Percentiles rank a stretch among this genome's conserved stretches.
Conservation (phyloP, 2,888 invertebrate genomes). For the Rhynchonema sp. region DNA sequence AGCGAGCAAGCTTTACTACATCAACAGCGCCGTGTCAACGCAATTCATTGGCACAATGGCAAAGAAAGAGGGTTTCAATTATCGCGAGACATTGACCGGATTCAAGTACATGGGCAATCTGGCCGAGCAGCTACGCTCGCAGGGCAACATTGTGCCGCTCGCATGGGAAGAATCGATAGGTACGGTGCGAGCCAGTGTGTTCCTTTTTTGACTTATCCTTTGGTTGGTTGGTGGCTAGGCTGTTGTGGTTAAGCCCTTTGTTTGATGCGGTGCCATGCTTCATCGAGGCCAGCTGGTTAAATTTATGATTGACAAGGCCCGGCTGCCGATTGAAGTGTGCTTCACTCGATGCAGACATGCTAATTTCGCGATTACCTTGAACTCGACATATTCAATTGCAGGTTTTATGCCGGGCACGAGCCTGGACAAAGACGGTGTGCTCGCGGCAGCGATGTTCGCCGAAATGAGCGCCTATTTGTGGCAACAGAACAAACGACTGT, state of each 20-base stretch:
- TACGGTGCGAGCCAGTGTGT: slow-evolving; percentile 10
- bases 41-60: slow-evolving; percentile 71
- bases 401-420: slow-evolving; percentile 52
- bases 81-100: slow-evolving; percentile 72
- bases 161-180: slow-evolving; percentile 96
- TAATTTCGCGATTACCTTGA: too few species aligned
- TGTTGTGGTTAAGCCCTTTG: not conserved
- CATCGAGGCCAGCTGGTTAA: too few species aligned
- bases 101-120: slow-evolving; percentile 99
- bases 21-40: slow-evolving; percentile 87
- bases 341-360: too few species aligned
- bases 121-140: slow-evolving; percentile 47
- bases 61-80: slow-evolving; percentile 42
- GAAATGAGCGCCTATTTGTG: slow-evolving; percentile 52
- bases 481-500: slow-evolving; percentile 33
- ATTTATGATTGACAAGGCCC: too few species aligned
- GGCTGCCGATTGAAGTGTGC: too few species aligned
- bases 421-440: slow-evolving; percentile 85
- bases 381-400: too few species aligned
- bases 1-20: slow-evolving; percentile 49
- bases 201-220: slow-evolving; percentile 3
- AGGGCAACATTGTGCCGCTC: slow-evolving; percentile 60
- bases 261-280: too few species aligned
- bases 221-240: slow-evolving; percentile 2
- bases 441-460: slow-evolving; percentile 58